Evolutionary conservation across 2,113 vertebrate species (phyloP).

Genomic region (Bujurquina vittata): DNA sequence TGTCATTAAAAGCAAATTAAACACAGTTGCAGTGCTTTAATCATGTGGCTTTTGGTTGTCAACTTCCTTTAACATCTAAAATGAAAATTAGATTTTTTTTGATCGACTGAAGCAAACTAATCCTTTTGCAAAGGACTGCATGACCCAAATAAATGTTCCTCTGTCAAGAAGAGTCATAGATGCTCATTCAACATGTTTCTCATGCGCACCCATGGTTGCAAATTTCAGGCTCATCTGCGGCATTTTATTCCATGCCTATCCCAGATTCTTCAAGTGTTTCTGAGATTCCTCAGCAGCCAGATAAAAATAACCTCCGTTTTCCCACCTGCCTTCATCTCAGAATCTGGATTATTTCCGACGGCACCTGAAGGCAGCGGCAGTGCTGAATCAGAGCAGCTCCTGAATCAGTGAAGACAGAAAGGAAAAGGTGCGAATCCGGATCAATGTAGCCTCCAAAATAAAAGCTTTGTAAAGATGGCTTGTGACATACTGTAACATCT

Average conservation of each 20-base stretch:
- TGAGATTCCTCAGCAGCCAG: neutral
- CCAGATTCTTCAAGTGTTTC: neutral
- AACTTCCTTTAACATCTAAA: neutral
- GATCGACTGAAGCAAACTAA: neutral
- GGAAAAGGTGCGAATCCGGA: neutral
- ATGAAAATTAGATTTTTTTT: neutral
- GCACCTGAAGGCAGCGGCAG: constrained; percentile 4
- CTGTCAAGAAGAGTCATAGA: fast-evolving
- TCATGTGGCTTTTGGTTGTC: fast-evolving
- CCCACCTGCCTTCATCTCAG: fast-evolving
- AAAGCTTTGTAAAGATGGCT: neutral
- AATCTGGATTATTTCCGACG: neutral
- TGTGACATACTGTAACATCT: neutral
- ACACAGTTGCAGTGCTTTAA: neutral
- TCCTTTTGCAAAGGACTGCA: neutral
- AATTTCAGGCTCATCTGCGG: neutral
- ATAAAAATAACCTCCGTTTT: neutral
- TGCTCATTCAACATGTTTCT: neutral
- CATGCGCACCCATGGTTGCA: neutral
- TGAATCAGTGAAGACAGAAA: neutral
- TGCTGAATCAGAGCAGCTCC: neutral
- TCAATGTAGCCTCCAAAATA: neutral
- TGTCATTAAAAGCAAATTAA: neutral
- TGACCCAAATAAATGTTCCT: neutral
- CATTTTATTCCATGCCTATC: neutral